These are phyloP conservation scores for Drosophila longiperda DNA, from an alignment of 2,888 invertebrate species.

Conservation along the genomic window DNA sequence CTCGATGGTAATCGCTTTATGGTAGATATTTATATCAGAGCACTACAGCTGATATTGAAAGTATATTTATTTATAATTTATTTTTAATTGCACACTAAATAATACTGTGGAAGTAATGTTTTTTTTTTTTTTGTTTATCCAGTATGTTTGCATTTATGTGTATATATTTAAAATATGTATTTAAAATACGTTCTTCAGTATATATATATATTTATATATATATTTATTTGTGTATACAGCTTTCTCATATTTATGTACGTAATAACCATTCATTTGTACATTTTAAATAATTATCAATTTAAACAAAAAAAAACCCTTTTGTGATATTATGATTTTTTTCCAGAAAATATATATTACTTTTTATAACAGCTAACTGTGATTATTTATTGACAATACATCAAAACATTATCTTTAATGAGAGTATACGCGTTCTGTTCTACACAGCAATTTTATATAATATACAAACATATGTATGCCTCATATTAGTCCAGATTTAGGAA, in stretches of 20 bases:
- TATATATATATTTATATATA: constrained; percentile 7
- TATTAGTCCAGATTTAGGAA: constrained; percentile 17
- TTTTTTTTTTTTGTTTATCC: constrained; percentile 20
- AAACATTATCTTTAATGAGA: constrained; percentile 1
- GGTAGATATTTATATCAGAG: constrained; percentile 10
- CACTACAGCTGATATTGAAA: constrained; percentile 22
- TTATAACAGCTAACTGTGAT: constrained; percentile 11
- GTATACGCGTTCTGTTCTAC: constrained; percentile 4
- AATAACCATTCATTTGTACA: constrained; percentile 22
- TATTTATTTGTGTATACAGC: constrained; percentile 24
- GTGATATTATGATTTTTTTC: constrained; percentile 71
- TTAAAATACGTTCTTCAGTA: constrained; percentile 30
- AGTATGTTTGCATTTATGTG: constrained; percentile 23
- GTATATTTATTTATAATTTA: constrained; percentile 34
- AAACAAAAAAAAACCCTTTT: constrained; percentile 18
- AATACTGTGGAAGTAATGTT: constrained; percentile 53
- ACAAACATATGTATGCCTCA: constrained; percentile 35
- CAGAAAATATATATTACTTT: constrained; percentile 4
- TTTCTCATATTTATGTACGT: constrained; percentile 10
- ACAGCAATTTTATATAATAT: constrained; percentile 24
- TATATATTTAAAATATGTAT: constrained; percentile 34
- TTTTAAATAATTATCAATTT: constrained; percentile 26
- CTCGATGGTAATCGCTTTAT: constrained; percentile 1
- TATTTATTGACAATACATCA: constrained; percentile 6
- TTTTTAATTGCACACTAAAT: constrained; percentile 54